Percentiles rank a stretch among this genome's conserved stretches.
Conservation (phyloP, 2,113 vertebrate genomes). For the Dasyprocta punctata region DNA sequence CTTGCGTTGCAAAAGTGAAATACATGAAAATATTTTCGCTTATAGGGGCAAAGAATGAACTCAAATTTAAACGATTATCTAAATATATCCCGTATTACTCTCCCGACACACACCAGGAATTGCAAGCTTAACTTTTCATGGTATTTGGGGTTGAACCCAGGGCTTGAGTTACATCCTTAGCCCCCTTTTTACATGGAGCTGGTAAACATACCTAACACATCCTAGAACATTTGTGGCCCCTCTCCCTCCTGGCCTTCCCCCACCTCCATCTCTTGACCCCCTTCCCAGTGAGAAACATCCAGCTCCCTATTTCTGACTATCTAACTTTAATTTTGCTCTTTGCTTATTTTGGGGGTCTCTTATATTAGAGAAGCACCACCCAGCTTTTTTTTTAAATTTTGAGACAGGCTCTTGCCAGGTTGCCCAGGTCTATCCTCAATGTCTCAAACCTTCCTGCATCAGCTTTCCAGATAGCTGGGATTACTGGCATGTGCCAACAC, state of each 20-base stretch:
- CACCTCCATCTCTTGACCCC: not conserved
- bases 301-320: not conserved
- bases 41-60: not conserved
- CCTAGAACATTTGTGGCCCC: not conserved
- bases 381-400: not conserved
- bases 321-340: not conserved
- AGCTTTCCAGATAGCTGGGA: not conserved
- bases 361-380: not conserved
- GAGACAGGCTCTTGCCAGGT: not conserved
- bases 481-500: not conserved
- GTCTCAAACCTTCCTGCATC: not conserved
- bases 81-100: not conserved
- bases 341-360: not conserved
- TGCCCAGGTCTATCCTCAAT: not conserved
- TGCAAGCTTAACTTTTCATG: not conserved
- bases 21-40: not conserved
- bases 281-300: not conserved
- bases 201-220: not conserved
- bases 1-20: constrained; percentile 66
- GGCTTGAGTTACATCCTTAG: not conserved
- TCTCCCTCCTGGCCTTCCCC: not conserved
- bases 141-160: not conserved
- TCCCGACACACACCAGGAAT: not conserved
- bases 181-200: not conserved
- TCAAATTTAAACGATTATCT: not conserved